These are phyloP conservation scores for Brachyhypopomus occidentalis DNA, from an alignment of 2,113 vertebrate genomes.

Conservation along the genomic window DNA sequence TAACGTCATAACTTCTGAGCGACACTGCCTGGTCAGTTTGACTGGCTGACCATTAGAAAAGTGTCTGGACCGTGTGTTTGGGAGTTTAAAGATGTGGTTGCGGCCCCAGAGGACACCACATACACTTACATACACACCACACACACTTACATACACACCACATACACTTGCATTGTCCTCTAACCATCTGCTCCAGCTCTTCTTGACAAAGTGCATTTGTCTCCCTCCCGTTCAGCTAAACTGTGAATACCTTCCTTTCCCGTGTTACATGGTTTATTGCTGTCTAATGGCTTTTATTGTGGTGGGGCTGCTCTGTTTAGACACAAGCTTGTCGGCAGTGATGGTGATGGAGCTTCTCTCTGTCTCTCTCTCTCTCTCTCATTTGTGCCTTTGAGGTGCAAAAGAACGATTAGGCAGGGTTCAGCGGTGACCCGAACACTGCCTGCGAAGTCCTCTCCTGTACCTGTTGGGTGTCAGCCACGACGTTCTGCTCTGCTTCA, in stretches of 20 bases:
- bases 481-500: slow-evolving; percentile 59
- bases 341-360: slow-evolving; percentile 50
- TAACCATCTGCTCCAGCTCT: slow-evolving; percentile 30
- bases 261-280: slow-evolving; percentile 37
- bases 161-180: slow-evolving; percentile 14
- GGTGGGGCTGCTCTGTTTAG: slow-evolving; percentile 60
- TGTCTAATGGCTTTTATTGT: slow-evolving; percentile 38
- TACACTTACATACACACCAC: neutral
- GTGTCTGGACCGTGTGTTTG: neutral
- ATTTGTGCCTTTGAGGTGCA: slow-evolving; percentile 51
- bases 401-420: slow-evolving; percentile 54
- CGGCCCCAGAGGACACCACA: too few relatives aligned
- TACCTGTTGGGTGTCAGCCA: slow-evolving; percentile 16
- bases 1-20: neutral
- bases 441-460: slow-evolving; percentile 29
- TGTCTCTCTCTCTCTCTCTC: too few relatives aligned
- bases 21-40: slow-evolving; percentile 11
- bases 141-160: neutral
- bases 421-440: slow-evolving; percentile 41
- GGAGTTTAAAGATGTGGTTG: too few relatives aligned
- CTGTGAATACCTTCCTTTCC: slow-evolving; percentile 45
- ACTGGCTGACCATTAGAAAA: slow-evolving; percentile 1
- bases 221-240: slow-evolving; percentile 41
- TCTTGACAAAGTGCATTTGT: slow-evolving; percentile 52
- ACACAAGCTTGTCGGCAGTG: slow-evolving; percentile 47